Base-by-base conservation (phyloP, 2,113 vertebrate species). In the Fulica atra region DNA sequence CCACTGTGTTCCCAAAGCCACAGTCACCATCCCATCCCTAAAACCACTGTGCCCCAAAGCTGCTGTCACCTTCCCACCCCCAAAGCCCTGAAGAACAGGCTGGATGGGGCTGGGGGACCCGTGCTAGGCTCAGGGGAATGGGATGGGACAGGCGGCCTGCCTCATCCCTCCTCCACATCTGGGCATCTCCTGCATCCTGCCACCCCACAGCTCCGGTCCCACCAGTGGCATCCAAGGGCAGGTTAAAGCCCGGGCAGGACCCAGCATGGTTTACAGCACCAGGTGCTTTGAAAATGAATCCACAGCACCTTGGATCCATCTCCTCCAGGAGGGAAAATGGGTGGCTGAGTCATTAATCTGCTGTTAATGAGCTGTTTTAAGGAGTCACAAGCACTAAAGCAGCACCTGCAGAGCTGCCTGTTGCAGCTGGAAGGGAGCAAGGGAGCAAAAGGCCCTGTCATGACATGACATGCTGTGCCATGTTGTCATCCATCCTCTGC, bases 381-480 rank as follows among this genome's bases (percentile, higher is more conserved):
- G 7, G n/a, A 94, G 79, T 81, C 76, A 70, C 8, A 3, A 83
- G 74, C 40, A 13, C 51, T 66, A 33, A 76, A 68, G 0, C 0
- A 59, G 86, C 95, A 93, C 70, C 68, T 65, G 81, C 63, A 74
- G 88, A 83, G 83, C 20, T 33, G 7, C 6, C 36, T 12, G 6
- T 1, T 42, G 76, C 56, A 91, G 87, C 76, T 86, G 91, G 64
- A 93, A 95, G 57, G 69, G 6, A 89, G 70, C 76, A 48, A 72
- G 51, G 4, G 64, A 70, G 81, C 63, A 81, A 59, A 44, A 2
- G 57, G 85, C 95, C 33, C 0, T 19, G 36, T 31, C 76, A 16
- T 0, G 2, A 64, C 76, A 16, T 0, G 2, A 64, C 73, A 46
- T 10, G 24, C 13, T 2, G 0, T 3, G 42, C 36, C 44, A 7